phyloP scores from a whole-genome alignment of 2,797 vertebrate genomes.

The Podarcis siculus region DNA sequence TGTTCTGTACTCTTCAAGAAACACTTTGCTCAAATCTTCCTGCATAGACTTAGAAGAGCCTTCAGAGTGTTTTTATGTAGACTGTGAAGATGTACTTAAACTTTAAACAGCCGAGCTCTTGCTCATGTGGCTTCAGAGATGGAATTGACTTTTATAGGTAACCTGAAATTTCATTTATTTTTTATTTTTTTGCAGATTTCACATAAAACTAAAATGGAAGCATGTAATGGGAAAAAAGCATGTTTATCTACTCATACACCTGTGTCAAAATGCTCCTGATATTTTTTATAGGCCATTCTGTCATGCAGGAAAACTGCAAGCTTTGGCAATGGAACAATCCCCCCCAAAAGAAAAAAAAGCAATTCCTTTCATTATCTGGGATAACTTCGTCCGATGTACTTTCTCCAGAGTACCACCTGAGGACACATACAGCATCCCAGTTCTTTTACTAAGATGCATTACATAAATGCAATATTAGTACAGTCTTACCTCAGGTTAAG shows the following conservation, averaged over 20 bases:
- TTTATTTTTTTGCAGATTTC: background rate
- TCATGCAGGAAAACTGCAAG: background rate
- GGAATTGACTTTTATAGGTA: background rate
- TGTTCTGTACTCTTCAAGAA: background rate
- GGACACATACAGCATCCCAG: background rate
- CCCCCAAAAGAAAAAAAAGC: background rate
- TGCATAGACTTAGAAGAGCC: background rate
- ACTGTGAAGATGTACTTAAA: background rate
- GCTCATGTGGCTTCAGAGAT: background rate
- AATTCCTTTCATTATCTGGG: accelerated
- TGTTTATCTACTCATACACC: background rate
- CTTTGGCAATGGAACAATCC: background rate
- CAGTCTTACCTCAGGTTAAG: no score
- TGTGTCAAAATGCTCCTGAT: background rate
- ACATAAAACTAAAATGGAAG: background rate
- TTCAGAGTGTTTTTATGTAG: background rate
- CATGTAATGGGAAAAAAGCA: background rate
- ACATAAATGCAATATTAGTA: accelerated
- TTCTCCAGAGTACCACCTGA: background rate
- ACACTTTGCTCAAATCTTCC: background rate
- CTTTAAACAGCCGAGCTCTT: background rate
- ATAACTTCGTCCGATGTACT: accelerated
- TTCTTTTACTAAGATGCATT: background rate
- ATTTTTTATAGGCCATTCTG: background rate
- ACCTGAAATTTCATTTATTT: background rate